These are phyloP conservation scores for Ferdinandea cuprea DNA, from an alignment of 2,888 invertebrate species.

Conservation along the genomic window DNA sequence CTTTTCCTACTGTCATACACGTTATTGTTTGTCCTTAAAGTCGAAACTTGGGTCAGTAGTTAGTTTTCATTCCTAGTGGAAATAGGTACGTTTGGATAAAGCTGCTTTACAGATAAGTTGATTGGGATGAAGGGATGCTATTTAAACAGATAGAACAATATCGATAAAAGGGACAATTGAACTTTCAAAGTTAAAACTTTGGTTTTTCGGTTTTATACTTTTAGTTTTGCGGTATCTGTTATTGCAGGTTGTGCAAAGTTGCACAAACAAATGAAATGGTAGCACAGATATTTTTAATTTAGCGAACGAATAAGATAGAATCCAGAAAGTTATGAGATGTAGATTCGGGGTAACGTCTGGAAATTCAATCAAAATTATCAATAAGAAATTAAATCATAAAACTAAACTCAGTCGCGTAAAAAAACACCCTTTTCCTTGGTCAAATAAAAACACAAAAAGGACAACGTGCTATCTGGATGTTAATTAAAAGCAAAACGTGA, in stretches of 20 bases:
- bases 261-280: no score
- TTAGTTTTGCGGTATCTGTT: no score
- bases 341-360: no score
- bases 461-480: conserved; percentile 51
- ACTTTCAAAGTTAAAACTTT: no score
- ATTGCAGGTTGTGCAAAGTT: no score
- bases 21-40: neutral
- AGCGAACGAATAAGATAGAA: no score
- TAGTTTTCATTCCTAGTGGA: conserved; percentile 6
- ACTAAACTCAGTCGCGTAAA: neutral
- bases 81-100: neutral
- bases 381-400: conserved; percentile 24
- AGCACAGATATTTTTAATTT: no score
- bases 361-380: conserved; percentile 9
- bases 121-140: neutral
- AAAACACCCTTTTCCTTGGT: conserved; percentile 6
- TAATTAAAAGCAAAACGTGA: conserved; percentile 63
- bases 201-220: no score
- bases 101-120: neutral
- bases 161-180: no score
- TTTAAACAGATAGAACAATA: no score
- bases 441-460: neutral
- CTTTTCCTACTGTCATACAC: conserved; percentile 25
- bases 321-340: no score
- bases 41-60: conserved; percentile 31